These are phyloP conservation scores for Tipula unca DNA, from an alignment of 2,888 invertebrate genomes.

Conservation along the genomic window DNA sequence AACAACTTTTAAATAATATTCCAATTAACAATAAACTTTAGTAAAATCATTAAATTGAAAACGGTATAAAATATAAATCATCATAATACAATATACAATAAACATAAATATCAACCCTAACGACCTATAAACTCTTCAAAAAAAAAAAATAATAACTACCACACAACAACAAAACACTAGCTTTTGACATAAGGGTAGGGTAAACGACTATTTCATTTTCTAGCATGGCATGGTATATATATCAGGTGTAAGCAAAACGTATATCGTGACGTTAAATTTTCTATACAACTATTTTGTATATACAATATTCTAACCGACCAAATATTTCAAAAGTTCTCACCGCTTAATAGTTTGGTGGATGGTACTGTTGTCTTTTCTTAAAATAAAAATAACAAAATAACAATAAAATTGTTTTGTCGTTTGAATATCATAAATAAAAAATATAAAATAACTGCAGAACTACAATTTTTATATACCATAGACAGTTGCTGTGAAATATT, in stretches of 20 bases:
- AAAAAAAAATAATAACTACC: background rate
- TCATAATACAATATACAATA: background rate
- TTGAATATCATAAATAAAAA: background rate
- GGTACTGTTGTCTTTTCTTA: background rate
- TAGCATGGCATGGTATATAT: background rate
- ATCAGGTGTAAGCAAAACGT: background rate
- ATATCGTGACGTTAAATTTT: background rate
- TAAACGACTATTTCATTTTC: background rate
- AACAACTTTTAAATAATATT: too few relatives aligned
- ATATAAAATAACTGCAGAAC: background rate
- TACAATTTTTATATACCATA: background rate
- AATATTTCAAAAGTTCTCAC: background rate
- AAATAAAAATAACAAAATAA: background rate
- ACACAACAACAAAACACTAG: background rate
- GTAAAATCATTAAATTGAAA: background rate
- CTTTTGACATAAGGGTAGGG: background rate
- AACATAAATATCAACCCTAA: background rate
- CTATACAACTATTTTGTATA: background rate
- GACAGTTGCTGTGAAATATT: background rate
- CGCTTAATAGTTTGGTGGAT: conserved; percentile 8
- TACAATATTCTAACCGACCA: background rate
- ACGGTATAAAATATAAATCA: background rate
- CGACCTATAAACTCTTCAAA: background rate
- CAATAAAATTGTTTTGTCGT: conserved; percentile 2
- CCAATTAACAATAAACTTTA: background rate